A percentile compares a stretch with the other conserved stretches of the same genome.
Conservation (phyloP, 2,888 invertebrate genomes). For the Apotomis capreana region DNA sequence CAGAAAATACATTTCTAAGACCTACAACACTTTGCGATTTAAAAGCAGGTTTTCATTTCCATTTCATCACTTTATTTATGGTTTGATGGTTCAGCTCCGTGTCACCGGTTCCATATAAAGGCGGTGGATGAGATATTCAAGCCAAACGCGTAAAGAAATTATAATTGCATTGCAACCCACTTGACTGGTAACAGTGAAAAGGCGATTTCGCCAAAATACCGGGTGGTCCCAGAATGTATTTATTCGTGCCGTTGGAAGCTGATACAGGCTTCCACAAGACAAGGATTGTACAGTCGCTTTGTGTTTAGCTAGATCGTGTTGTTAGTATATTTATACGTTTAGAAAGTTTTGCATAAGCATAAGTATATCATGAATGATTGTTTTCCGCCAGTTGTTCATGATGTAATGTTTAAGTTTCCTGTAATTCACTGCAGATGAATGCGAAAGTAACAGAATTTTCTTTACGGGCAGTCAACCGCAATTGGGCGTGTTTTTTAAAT, state of each 20-base stretch:
- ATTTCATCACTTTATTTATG: conserved; percentile 12
- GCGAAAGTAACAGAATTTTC: conserved; percentile 5
- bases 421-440: neutral
- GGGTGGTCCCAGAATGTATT: conserved; percentile 44
- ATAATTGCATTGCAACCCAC: conserved; percentile 31
- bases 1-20: neutral
- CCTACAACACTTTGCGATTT: neutral
- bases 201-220: conserved; percentile 47
- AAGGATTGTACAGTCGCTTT: neutral
- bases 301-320: neutral
- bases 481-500: conserved; percentile 7
- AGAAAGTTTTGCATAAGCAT: too few species aligned
- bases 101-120: conserved; percentile 33
- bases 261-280: neutral
- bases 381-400: neutral
- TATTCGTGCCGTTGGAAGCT: neutral
- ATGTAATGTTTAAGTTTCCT: neutral
- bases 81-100: neutral
- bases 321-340: too few species aligned
- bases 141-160: conserved; percentile 30
- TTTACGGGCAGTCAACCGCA: conserved; percentile 10
- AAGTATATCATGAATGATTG: too few species aligned
- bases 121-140: conserved; percentile 23
- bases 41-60: neutral
- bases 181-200: conserved; percentile 37